These are phyloP conservation scores for Calyptomena viridis DNA, from an alignment of 2,113 vertebrate genomes.

Conservation along the genomic window DNA sequence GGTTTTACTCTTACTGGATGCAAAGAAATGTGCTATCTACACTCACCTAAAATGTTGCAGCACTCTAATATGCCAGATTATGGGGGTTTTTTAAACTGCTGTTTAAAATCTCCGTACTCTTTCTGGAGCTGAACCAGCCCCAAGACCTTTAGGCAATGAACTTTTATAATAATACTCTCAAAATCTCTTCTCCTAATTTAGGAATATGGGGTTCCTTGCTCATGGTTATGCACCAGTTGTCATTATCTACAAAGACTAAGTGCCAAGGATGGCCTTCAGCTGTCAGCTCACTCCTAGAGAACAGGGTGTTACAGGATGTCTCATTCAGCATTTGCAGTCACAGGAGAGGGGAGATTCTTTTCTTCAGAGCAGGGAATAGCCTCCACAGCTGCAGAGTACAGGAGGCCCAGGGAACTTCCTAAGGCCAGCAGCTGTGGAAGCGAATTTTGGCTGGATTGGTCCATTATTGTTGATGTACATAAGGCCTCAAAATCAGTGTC, in stretches of 20 bases:
- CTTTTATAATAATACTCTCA: neutral
- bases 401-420: slow-evolving; percentile 48
- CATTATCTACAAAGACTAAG: neutral
- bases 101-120: neutral
- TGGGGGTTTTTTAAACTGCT: slow-evolving; percentile 18
- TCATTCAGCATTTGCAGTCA: slow-evolving; percentile 39
- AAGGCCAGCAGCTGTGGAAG: slow-evolving; percentile 59
- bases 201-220: neutral
- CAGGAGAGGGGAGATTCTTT: slow-evolving; percentile 39
- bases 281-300: slow-evolving; percentile 14
- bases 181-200: neutral
- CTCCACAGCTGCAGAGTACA: slow-evolving; percentile 56
- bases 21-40: neutral
- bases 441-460: slow-evolving; percentile 42
- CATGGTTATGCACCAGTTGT: neutral
- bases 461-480: slow-evolving; percentile 16
- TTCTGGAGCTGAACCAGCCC: neutral
- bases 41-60: neutral
- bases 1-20: neutral
- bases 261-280: slow-evolving; percentile 8
- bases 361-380: neutral
- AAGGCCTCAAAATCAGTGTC: slow-evolving; percentile 1
- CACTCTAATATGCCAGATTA: neutral
- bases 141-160: neutral
- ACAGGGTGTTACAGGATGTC: slow-evolving; percentile 44